Evolutionary conservation across 2,797 vertebrate genomes (phyloP), one percentile per base, ranked within the genome.

Genomic region (Falco novaeseelandiae): DNA sequence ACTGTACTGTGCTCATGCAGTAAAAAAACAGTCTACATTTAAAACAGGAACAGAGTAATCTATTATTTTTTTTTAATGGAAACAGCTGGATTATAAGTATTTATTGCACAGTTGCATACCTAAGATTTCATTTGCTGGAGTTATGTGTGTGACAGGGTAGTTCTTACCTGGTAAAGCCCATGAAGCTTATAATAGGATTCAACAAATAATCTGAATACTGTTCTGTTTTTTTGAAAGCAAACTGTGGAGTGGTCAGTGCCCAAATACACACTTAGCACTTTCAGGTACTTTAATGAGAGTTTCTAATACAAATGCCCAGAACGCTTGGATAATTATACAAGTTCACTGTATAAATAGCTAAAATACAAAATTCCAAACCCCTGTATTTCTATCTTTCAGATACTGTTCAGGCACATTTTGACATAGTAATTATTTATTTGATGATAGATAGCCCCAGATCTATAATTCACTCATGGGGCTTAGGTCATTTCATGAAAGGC

Each of bases 381-480:
- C 16, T 83, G 29, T 65, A 7, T 94, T 96, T 94, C 83, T 87
- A 0, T 83, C 67, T 63, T 93, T 94, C 44, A 71, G 48, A 40
- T 74, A 52, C 63, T 87, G 29, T 61, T 91, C 13, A 4, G 42
- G 49, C 61, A 93, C 58, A 62, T 94, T 94, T 94, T 76, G 79
- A 83, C n/a, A n/a, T 8, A 88, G 54, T 85, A 87, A 91, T 96
- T 96, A 93, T 96, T 96, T 94, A 90, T 93, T 55, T 2, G 3
- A 46, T 3, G 16, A 70, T 77, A 87, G 83, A 89, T 85, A 67
- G 63, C n/a, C 67, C 74, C 63, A 80, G 71, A 89, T 94, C 61
- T 90, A 30, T 77, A 91, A 96, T 97, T 97, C 76, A 90, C 70
- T 96, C 67, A 8, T 87, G 63, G 49, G 72, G 81, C 42, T 96